These are phyloP conservation scores for Helicoverpa zea DNA, from an alignment of 1,140 invertebrate species.

Conservation along the genomic window DNA sequence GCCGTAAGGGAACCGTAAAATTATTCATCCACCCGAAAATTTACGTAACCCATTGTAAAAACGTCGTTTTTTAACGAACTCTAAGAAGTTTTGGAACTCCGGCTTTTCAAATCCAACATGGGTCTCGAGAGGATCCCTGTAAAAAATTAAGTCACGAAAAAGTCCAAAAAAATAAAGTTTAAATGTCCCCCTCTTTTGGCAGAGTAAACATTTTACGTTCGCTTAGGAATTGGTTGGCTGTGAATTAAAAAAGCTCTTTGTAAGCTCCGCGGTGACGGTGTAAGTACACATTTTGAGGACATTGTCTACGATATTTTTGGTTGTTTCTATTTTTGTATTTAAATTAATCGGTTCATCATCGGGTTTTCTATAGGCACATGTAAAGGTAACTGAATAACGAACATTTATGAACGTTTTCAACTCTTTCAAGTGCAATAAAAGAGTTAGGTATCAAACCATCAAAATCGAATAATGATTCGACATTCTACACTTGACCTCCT, in stretches of 20 bases:
- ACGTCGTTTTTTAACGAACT: constrained; percentile 82
- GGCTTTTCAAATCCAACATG: constrained; percentile 79
- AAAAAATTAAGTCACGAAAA: constrained; percentile 84
- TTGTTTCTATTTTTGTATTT: neutral
- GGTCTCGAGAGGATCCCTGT: constrained; percentile 74
- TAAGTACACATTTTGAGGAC: constrained; percentile 50
- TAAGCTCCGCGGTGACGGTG: constrained; percentile 47
- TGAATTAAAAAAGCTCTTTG: constrained; percentile 69
- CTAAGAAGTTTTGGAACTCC: constrained; percentile 77
- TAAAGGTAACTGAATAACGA: too few species aligned
- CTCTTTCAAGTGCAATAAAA: too few species aligned
- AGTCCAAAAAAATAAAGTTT: constrained; percentile 77
- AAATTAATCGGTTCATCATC: too few species aligned
- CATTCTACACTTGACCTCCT: too few species aligned
- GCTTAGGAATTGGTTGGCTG: constrained; percentile 64
- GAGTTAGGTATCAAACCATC: too few species aligned
- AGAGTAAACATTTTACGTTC: constrained; percentile 83
- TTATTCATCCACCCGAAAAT: constrained; percentile 75
- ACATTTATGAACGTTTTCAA: too few species aligned
- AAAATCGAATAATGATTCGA: too few species aligned
- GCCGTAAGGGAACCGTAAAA: constrained; percentile 74
- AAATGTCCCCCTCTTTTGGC: constrained; percentile 71
- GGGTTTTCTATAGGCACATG: too few species aligned
- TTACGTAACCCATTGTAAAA: constrained; percentile 84
- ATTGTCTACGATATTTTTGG: neutral